Evolutionary conservation across 2,797 vertebrate species (phyloP).

Genomic region (Tragopan temminckii): DNA sequence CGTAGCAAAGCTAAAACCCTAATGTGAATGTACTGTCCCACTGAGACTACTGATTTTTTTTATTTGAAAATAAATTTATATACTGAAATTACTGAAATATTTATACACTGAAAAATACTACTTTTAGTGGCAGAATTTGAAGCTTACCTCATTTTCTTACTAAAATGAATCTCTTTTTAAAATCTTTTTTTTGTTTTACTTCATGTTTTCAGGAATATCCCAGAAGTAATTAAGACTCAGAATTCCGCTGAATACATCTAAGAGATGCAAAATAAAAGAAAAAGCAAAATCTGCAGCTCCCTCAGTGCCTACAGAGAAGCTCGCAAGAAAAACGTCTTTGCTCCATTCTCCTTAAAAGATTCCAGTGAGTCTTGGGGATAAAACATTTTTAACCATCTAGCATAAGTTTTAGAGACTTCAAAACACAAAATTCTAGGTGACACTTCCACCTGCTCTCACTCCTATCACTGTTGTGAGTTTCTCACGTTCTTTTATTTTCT

Average conservation of each 20-base stretch:
- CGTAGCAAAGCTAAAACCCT: constrained; percentile 14
- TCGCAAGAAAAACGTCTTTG: neutral
- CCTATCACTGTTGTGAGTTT: neutral
- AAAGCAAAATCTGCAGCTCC: neutral
- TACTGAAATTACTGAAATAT: neutral
- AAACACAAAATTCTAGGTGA: neutral
- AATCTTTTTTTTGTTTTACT: neutral
- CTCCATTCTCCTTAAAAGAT: neutral
- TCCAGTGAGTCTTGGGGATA: neutral
- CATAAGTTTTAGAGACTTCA: neutral
- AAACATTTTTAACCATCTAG: neutral
- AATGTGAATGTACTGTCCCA: neutral
- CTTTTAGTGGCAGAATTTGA: neutral
- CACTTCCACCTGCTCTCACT: accelerated
- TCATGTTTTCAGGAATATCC: neutral
- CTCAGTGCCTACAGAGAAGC: neutral
- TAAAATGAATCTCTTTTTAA: neutral
- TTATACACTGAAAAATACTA: neutral
- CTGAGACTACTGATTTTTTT: neutral
- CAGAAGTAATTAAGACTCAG: neutral
- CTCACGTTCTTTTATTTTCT: neutral
- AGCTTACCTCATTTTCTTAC: neutral
- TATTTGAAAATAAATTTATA: neutral
- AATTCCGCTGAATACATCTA: neutral
- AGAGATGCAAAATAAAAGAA: neutral